phyloP scores from a whole-genome alignment of 2,113 vertebrate genomes.

The Stomatorhinus ivindoensis region DNA sequence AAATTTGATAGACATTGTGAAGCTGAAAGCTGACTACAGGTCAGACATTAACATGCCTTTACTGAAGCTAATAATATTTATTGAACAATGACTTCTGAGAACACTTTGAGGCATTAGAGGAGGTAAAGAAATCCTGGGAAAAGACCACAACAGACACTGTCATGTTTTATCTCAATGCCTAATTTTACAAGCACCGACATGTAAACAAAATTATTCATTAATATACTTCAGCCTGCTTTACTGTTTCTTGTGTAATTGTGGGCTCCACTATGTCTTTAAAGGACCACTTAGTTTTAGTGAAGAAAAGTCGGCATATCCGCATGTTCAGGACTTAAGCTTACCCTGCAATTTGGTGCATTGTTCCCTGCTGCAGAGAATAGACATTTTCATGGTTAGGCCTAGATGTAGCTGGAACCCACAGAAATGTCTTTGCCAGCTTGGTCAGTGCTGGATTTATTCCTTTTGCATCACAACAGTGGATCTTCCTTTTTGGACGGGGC shows the following conservation, averaged over 20 bases:
- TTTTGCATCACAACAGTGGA: conserved; percentile 14
- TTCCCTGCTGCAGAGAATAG: conserved; percentile 22
- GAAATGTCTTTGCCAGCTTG: conserved; percentile 16
- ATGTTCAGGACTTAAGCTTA: conserved; percentile 17
- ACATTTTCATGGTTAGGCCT: conserved; percentile 12
- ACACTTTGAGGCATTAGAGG: neutral
- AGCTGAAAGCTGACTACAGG: neutral
- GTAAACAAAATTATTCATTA: neutral
- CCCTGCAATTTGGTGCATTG: conserved; percentile 7
- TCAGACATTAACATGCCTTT: neutral
- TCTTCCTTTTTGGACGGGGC: neutral
- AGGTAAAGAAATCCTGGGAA: neutral
- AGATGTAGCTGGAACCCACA: conserved; percentile 24
- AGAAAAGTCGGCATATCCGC: conserved; percentile 10
- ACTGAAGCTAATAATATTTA: neutral
- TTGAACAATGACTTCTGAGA: neutral
- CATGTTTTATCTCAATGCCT: neutral
- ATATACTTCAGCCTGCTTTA: neutral
- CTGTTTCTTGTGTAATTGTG: neutral
- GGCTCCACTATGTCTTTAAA: neutral
- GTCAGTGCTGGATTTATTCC: conserved; percentile 13
- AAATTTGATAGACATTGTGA: neutral
- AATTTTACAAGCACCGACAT: neutral
- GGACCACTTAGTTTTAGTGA: neutral
- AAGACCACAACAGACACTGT: neutral